phyloP scores from a whole-genome alignment of 1,140 invertebrate species.

The Hesperophylax magnus region DNA sequence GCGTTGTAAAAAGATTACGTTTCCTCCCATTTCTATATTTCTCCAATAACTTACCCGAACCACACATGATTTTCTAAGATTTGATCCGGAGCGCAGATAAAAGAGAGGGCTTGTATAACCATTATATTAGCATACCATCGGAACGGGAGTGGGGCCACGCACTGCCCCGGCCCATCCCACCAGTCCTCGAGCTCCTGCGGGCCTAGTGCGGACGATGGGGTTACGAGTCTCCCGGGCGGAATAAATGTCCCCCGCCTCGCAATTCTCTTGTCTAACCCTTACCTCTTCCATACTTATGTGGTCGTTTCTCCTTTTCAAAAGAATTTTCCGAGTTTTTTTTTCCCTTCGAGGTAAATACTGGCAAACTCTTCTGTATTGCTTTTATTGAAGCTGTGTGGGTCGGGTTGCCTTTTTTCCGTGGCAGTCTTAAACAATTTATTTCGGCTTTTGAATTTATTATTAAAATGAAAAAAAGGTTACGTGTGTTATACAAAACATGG shows the following conservation, averaged over 20 bases:
- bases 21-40: slow-evolving; percentile 42
- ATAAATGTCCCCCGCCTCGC: slow-evolving; percentile 56
- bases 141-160: slow-evolving; percentile 39
- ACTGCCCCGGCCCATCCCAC: slow-evolving; percentile 1
- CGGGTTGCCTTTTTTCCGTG: slow-evolving; percentile 31
- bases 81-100: slow-evolving; percentile 56
- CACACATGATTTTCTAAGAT: slow-evolving; percentile 57
- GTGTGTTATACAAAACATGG: background rate
- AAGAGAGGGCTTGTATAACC: slow-evolving; percentile 48
- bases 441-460: slow-evolving; percentile 39
- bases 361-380: slow-evolving; percentile 43
- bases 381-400: slow-evolving; percentile 42
- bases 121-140: slow-evolving; percentile 57
- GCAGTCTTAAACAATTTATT: slow-evolving; percentile 41
- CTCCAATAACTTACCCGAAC: slow-evolving; percentile 53
- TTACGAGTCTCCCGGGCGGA: slow-evolving; percentile 57
- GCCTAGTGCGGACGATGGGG: slow-evolving; percentile 57
- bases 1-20: slow-evolving; percentile 49
- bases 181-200: slow-evolving; percentile 48
- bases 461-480: slow-evolving; percentile 31
- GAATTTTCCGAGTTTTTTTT: slow-evolving; percentile 39
- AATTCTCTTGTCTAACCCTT: slow-evolving; percentile 55
- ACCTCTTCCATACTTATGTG: slow-evolving; percentile 50
- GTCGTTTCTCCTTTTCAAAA: slow-evolving; percentile 41
- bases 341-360: slow-evolving; percentile 43